Evolutionary conservation across 2,797 vertebrate genomes (phyloP).

Genomic region (Sphaeramia orbicularis): DNA sequence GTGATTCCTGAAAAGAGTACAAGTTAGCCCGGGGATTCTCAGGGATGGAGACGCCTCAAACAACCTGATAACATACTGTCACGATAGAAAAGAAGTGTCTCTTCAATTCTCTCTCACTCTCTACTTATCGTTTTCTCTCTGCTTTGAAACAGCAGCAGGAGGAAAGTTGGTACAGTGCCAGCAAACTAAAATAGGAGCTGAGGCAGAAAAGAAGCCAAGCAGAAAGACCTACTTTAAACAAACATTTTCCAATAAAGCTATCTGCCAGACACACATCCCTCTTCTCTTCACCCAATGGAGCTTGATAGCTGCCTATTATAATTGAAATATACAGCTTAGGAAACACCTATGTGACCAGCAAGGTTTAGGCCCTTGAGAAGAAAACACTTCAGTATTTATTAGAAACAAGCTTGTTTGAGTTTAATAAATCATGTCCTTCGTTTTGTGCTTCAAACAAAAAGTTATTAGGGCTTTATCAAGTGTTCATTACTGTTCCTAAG

Average conservation of each 20-base stretch:
- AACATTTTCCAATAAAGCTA: conserved; percentile 73
- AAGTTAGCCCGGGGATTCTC: conserved; percentile 34
- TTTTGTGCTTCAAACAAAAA: conserved; percentile 38
- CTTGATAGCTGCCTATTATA: conserved; percentile 59
- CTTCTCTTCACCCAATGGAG: conserved; percentile 68
- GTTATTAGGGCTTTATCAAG: conserved; percentile 52
- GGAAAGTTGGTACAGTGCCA: conserved; percentile 59
- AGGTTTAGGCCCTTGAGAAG: conserved; percentile 35
- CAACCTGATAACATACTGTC: conserved; percentile 13
- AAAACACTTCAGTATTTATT: conserved; percentile 48
- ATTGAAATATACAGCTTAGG: conserved; percentile 68
- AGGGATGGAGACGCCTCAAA: conserved; percentile 26
- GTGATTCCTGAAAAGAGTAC: conserved; percentile 91
- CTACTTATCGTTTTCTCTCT: conserved; percentile 18
- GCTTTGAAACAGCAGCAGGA: conserved; percentile 48
- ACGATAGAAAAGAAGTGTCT: conserved; percentile 20
- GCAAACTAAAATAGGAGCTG: conserved; percentile 58
- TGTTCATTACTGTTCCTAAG: conserved; percentile 25
- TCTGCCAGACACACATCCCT: conserved; percentile 65
- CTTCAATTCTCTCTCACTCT: conserved; percentile 25
- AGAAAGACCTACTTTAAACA: conserved; percentile 72
- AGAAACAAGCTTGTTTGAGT: conserved; percentile 54
- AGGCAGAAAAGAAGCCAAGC: conserved; percentile 61
- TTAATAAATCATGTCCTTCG: conserved; percentile 53
- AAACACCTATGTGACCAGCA: conserved; percentile 55